Conservation (phyloP, 2,797 vertebrate genomes). For the Eulemur rubriventer region DNA sequence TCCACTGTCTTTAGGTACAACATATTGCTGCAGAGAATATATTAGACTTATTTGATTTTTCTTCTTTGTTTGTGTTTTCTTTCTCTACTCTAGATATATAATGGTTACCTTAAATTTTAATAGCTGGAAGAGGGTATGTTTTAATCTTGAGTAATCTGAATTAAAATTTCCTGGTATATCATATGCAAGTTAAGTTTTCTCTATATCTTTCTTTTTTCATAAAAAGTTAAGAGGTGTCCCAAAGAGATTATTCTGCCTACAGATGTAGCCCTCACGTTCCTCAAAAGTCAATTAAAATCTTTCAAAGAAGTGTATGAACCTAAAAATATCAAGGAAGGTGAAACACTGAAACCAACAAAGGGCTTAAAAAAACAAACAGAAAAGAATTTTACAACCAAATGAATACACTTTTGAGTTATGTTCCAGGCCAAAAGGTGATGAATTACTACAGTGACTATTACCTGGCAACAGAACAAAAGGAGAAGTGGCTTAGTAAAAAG, state of each 20-base stretch:
- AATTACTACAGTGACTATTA: background rate
- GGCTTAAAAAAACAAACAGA: background rate
- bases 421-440: background rate
- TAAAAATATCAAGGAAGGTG: background rate
- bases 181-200: background rate
- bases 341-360: background rate
- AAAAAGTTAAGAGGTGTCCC: background rate
- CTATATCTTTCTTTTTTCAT: background rate
- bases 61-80: background rate
- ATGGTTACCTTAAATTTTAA: background rate
- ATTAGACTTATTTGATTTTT: background rate
- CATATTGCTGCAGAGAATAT: background rate
- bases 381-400: background rate
- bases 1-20: background rate
- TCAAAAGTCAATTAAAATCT: background rate
- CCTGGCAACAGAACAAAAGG: background rate
- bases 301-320: background rate
- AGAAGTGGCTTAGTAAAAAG: background rate
- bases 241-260: background rate
- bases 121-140: background rate
- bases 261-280: background rate
- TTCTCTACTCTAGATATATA: background rate
- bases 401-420: background rate
- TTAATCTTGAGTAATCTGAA: background rate
- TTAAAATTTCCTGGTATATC: background rate